phyloP scores from a whole-genome alignment of 2,888 invertebrate genomes.

The Seira sanloemensis region DNA sequence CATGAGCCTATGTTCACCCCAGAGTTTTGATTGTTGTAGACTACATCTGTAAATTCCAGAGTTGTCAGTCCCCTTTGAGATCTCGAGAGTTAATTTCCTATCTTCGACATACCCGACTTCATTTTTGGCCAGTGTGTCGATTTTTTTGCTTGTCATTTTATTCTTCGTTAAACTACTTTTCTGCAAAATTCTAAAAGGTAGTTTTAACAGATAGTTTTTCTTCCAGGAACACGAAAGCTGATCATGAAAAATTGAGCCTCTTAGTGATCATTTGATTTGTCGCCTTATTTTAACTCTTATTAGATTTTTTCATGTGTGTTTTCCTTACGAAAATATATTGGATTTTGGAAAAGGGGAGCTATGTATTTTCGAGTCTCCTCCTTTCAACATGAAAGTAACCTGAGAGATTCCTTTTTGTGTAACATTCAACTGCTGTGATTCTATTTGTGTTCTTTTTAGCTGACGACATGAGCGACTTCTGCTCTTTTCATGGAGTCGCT shows the following conservation, averaged over 20 bases:
- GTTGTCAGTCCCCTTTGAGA: constrained; percentile 67
- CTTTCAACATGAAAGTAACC: not conserved
- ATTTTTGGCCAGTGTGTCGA: constrained; percentile 66
- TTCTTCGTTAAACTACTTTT: no score
- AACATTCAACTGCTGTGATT: not conserved
- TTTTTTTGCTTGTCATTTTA: constrained; percentile 24
- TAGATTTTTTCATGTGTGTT: constrained; percentile 40
- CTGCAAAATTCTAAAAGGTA: no score
- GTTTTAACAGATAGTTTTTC: no score
- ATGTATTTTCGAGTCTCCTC: not conserved
- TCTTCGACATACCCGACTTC: constrained; percentile 70
- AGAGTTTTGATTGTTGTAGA: constrained; percentile 68
- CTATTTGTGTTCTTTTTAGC: not conserved
- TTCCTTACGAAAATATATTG: not conserved
- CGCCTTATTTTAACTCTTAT: constrained; percentile 62
- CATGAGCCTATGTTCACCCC: no score
- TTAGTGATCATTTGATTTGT: constrained; percentile 65
- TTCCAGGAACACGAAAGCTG: not conserved
- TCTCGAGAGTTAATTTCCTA: constrained; percentile 69
- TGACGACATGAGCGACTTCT: not conserved
- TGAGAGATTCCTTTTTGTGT: not conserved
- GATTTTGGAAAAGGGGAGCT: not conserved
- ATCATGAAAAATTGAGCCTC: constrained; percentile 46
- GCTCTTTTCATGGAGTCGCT: not conserved
- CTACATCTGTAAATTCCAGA: constrained; percentile 69